Evolutionary conservation across 1,140 invertebrate genomes (phyloP), one percentile per base, ranked within the genome.

Genomic region (Leptinotarsa lineolata): DNA sequence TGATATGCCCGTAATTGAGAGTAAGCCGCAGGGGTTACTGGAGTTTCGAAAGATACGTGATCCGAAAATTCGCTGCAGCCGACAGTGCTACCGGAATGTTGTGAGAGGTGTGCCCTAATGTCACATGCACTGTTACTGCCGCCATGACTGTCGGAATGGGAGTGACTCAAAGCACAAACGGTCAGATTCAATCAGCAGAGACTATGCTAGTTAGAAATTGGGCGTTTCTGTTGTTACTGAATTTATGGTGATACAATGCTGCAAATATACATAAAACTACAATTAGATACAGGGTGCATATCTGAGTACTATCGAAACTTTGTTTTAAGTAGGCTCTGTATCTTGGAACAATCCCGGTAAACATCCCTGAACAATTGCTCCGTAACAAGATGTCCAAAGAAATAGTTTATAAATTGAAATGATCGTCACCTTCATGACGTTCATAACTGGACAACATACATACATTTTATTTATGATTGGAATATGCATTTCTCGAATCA

Each of bases 1-100:
- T 76, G 74, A 76, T 76, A 76, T 73, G 72, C 68, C 74, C 72
- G 72, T 73, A 76, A 76, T 73, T 76, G 74, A 73, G 71, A 76
- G 68, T 76, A 76, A 76, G 74, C 74, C 74, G 68, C 74, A 76
- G 74, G 74, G 74, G 74, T 76, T 76, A 76, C 67, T 68, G 63
- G 61, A 65, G 74, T 76, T 76, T 70, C 67, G 67, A 64, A 73
- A 68, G 74, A 71, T 66, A 76, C 74, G 74, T 76, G 74, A 76
- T 69, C 74, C 67, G 74, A 65, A 73, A 76, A 76, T 70, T 76
- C 61, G 65, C 71, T 76, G 74, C 72, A 76, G 65, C 68, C 72
- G 74, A 76, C 74, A 70, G 72, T 69, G 61, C 71, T 64, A 63
- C 58, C n/a, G 21, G 24, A 44, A 59, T 70, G 68, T 60, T 70